Evolutionary conservation across 2,113 vertebrate genomes (phyloP), one percentile per base, ranked within the genome.

Genomic region (Larimichthys polyactis): DNA sequence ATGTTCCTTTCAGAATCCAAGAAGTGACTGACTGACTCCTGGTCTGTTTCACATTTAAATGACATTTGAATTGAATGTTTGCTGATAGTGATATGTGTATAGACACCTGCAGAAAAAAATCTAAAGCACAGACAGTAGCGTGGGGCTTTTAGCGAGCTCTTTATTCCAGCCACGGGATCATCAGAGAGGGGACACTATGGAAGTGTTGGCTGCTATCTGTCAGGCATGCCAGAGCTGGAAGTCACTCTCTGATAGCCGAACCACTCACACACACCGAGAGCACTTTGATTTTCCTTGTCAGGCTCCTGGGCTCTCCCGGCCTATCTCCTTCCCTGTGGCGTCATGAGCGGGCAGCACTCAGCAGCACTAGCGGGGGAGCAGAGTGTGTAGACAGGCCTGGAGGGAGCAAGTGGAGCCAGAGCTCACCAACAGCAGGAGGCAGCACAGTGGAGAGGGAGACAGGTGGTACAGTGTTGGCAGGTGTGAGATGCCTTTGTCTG

Each of bases 201-300:
- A 85, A 55, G 85, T 85, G 89, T 79, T 57, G 14, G 44, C 40
- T 4, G 1, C 44, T 88, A 83, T 90, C 87, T 75, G 55, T 9
- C 69, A 80, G 78, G 63, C 85, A 76, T 78, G 79, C 81, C 87
- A 57, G 78, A 90, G 83, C 82, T 85, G 78, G 81, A 82, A 75
- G 65, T 60, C 72, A 43, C 86, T 86, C 70, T 62, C 8, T 8
- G 88, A 92, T 92, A 90, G 29, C 71, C 20, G 48, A 43, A 74
- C 69, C 87, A 85, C 91, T 91, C 86, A 70, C 71, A 43, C 71
- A 65, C 81, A 74, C 49, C 49, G 74, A 73, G 74, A 72, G 75
- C 55, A 58, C 90, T 93, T 90, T 91, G 90, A 90, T 86, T 86
- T 40, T 73, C 36, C 51, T 14, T 79, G 87, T 89, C 88, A 89